phyloP scores from a whole-genome alignment of 1,140 invertebrate genomes.

The Drosophila mayri region DNA sequence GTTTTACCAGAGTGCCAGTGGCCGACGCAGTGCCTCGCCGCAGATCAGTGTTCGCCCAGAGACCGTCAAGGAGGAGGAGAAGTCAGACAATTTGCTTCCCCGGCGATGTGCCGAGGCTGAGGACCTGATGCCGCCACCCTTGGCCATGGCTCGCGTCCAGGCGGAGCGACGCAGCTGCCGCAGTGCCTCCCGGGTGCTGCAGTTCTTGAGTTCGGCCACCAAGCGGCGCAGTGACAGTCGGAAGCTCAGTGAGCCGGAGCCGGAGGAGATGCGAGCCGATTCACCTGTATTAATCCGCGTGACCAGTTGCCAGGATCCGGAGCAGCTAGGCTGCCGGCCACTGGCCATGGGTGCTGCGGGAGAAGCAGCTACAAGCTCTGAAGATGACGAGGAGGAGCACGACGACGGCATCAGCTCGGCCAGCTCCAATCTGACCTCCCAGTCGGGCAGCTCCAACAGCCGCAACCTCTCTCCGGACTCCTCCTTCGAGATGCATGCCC shows the following conservation, averaged over 20 bases:
- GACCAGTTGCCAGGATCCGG: conserved; percentile 29
- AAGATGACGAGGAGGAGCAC: conserved; percentile 66
- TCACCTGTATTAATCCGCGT: conserved; percentile 68
- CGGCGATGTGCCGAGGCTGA: conserved; percentile 66
- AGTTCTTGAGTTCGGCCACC: conserved; percentile 74
- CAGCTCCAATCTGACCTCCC: conserved; percentile 66
- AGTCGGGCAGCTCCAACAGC: conserved; percentile 56
- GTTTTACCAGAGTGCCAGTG: conserved; percentile 66
- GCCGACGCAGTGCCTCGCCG: conserved; percentile 75
- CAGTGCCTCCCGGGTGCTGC: conserved; percentile 72
- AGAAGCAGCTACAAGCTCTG: conserved; percentile 31
- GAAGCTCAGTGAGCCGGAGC: conserved; percentile 60
- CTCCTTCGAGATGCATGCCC: conserved; percentile 82
- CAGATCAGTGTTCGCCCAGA: conserved; percentile 37
- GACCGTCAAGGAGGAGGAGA: conserved; percentile 27
- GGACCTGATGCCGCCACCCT: conserved; percentile 69
- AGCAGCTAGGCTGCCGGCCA: conserved; percentile 62
- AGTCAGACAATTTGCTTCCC: not conserved
- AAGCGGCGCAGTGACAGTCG: conserved; percentile 63
- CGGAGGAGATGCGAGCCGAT: conserved; percentile 28
- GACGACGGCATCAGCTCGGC: conserved; percentile 77
- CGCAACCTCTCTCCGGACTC: conserved; percentile 79
- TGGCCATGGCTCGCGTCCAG: conserved; percentile 65
- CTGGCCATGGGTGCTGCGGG: conserved; percentile 7
- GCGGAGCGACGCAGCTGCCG: conserved; percentile 73